These are phyloP conservation scores for Diglossa cyanea DNA, from an alignment of 2,797 vertebrate genomes.

Conservation along the genomic window DNA sequence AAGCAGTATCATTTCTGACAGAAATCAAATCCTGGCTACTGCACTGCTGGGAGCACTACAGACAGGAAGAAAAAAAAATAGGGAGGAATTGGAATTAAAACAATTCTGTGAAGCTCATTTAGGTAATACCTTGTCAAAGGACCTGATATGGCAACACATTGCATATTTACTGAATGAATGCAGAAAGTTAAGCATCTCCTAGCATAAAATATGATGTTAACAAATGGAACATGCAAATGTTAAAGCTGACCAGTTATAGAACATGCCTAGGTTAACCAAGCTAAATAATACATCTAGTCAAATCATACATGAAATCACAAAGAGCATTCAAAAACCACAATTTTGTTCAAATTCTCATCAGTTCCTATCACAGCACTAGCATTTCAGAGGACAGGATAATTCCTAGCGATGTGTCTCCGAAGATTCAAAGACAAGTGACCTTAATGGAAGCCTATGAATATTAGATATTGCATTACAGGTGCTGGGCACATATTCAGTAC, in stretches of 20 bases:
- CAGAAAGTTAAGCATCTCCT: neutral
- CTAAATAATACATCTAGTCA: neutral
- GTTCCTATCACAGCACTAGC: neutral
- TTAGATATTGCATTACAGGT: neutral
- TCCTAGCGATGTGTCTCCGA: neutral
- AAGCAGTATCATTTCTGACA: constrained; percentile 70
- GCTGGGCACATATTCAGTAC: neutral
- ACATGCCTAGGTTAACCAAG: neutral
- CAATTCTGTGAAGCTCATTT: constrained; percentile 9
- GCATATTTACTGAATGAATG: neutral
- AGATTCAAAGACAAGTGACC: neutral
- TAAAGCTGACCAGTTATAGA: neutral
- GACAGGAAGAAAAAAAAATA: neutral
- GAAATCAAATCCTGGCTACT: constrained; percentile 69
- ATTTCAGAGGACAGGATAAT: neutral
- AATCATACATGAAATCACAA: neutral
- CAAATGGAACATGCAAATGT: neutral
- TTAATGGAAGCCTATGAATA: neutral
- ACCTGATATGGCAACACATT: neutral
- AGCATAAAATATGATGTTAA: neutral
- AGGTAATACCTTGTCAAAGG: constrained; percentile 13
- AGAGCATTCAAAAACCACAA: neutral
- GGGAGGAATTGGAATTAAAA: constrained; percentile 34
- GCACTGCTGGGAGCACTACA: constrained; percentile 57
- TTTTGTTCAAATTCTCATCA: neutral